Conservation (phyloP, 2,797 vertebrate species). For the Sitta carolinensis region DNA sequence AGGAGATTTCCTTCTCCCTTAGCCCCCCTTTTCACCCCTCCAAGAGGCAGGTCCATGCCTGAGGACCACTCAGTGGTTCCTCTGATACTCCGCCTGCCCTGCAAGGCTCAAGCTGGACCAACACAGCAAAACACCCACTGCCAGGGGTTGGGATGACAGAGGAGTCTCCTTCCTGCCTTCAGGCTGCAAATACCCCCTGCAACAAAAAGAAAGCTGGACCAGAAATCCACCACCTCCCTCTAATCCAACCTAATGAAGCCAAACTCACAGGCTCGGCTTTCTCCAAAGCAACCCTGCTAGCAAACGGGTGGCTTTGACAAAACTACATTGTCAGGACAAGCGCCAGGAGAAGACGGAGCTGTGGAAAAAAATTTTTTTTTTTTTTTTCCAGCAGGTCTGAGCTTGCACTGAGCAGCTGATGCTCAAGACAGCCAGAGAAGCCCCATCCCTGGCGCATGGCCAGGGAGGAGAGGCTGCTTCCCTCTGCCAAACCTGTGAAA, state of each 20-base stretch:
- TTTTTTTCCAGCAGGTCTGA: not conserved
- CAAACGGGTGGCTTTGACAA: not conserved
- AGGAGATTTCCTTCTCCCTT: not conserved
- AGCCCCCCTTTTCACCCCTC: not conserved
- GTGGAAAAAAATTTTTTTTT: not conserved
- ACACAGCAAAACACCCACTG: not conserved
- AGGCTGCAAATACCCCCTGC: not conserved
- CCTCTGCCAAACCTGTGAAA: conserved; percentile 35
- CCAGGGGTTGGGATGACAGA: not conserved
- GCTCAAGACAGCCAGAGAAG: conserved; percentile 11
- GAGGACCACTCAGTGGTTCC: not conserved
- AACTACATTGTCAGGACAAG: not conserved
- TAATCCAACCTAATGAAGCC: not conserved
- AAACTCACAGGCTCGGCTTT: not conserved
- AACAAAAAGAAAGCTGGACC: not conserved
- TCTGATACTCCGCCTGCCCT: not conserved
- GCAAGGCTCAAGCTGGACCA: not conserved
- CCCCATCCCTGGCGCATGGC: not conserved
- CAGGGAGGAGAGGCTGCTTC: conserved; percentile 13
- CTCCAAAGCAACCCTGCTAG: not conserved
- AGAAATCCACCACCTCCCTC: not conserved
- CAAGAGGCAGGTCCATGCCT: not conserved
- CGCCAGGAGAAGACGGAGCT: not conserved
- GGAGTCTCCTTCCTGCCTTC: not conserved
- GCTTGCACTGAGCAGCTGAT: conserved; percentile 35